Evolutionary conservation across 2,113 vertebrate genomes (phyloP), one percentile per base, ranked within the genome.

Genomic region (Scatophagus argus): DNA sequence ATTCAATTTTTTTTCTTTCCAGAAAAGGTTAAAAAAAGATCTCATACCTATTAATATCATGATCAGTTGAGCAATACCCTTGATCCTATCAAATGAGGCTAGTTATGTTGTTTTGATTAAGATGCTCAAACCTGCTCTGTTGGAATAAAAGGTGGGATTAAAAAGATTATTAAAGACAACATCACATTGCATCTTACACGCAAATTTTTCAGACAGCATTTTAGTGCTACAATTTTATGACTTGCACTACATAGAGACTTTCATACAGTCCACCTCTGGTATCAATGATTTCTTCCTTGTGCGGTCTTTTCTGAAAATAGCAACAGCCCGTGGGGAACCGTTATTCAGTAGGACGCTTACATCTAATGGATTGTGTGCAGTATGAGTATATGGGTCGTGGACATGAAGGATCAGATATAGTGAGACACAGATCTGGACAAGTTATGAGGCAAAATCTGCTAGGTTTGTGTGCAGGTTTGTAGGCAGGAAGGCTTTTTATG

Each of bases 331-430:
- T 52, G 39, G 70, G 84, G 66, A 63, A 61, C 87, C 32, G 1
- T 89, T 68, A 91, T 91, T 91, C 82, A 86, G 51, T 84, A 69
- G 80, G 76, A 38, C 47, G 27, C 55, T 89, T 86, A 55, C 55
- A 67, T 55, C 0, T 88, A 84, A 85, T 87, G 39, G 82, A 86
- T 82, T 46, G 77, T 90, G 90, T 86, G 56, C 84, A 81, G 69
- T 31, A 68, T 59, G 61, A 85, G 31, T 51, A 69, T 84, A 85
- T 39, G 4, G 36, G 23, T 56, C 60, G 27, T 72, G 77, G 74
- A 87, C 75, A 82, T 69, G 69, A 87, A 81, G 47, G 56, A 68
- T 70, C 9, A 72, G 19, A 6, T 27, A 8, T 23, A 47, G n/a
- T 41, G 23, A 55, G 38, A 66, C 44, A 60, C 51, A 58, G 31